A percentile compares a stretch with the other conserved stretches of the same genome.
phyloP scores from a whole-genome alignment of 2,113 vertebrate species.

The Chrysochloris asiatica region DNA sequence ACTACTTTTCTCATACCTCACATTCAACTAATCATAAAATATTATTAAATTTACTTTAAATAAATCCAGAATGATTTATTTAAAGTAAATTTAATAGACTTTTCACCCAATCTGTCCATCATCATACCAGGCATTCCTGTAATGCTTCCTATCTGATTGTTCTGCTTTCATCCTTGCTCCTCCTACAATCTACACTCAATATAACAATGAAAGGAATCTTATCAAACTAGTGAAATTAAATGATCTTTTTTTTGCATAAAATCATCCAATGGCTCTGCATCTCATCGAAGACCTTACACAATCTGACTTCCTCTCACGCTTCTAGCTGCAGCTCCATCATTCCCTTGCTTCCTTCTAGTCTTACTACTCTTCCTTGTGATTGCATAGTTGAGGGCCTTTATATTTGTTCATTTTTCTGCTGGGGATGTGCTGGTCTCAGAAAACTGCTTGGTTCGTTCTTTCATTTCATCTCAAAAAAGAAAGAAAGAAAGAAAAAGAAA shows the following conservation, averaged over 20 bases:
- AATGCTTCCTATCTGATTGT: background rate
- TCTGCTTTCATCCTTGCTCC: background rate
- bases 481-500: too few relatives aligned
- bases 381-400: background rate
- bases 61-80: too few relatives aligned
- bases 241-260: too few relatives aligned
- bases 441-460: background rate
- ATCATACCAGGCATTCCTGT: background rate
- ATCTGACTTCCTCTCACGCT: accelerated
- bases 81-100: too few relatives aligned
- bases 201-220: background rate
- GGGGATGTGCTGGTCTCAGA: background rate
- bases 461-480: too few relatives aligned
- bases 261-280: too few relatives aligned
- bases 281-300: background rate
- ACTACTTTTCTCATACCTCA: too few relatives aligned
- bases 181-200: background rate
- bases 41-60: too few relatives aligned
- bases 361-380: background rate
- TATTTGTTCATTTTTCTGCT: background rate
- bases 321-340: too few relatives aligned
- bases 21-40: too few relatives aligned
- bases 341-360: background rate
- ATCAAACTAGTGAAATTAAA: background rate
- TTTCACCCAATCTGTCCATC: background rate